Evolutionary conservation across 2,797 vertebrate species (phyloP).

Genomic region (Danio tinwini): DNA sequence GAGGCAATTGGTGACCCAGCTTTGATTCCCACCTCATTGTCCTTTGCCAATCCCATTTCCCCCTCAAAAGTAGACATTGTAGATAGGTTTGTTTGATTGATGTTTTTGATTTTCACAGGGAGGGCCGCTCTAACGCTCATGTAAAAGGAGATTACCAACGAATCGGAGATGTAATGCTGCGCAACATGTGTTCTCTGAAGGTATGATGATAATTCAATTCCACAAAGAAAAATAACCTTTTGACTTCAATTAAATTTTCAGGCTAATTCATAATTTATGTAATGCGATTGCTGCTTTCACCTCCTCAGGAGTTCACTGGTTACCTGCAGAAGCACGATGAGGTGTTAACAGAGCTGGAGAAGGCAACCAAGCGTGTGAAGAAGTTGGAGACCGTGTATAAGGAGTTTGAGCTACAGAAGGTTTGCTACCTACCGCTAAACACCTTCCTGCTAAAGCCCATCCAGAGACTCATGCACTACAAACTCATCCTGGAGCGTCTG

Average conservation of each 20-base stretch:
- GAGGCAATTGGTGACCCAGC: too few species aligned
- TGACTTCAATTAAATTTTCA: neutral
- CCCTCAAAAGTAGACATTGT: too few species aligned
- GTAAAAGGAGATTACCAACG: conserved; percentile 84
- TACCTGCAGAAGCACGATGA: conserved; percentile 90
- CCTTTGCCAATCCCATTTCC: too few species aligned
- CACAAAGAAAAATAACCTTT: neutral
- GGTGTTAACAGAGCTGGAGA: conserved; percentile 90
- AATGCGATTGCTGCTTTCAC: neutral
- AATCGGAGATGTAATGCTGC: conserved; percentile 94
- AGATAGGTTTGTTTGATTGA: neutral
- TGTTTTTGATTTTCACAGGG: conserved; percentile 77
- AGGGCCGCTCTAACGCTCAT: conserved; percentile 83
- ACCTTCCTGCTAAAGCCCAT: conserved; percentile 94
- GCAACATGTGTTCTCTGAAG: conserved; percentile 89
- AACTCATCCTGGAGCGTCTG: conserved; percentile 88
- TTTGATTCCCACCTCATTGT: too few species aligned
- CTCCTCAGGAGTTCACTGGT: conserved; percentile 83
- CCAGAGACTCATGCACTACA: conserved; percentile 95
- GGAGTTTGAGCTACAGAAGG: conserved; percentile 96
- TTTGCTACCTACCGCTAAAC: conserved; percentile 96
- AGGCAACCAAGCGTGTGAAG: conserved; percentile 83
- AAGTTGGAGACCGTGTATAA: conserved; percentile 90
- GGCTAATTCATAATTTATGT: neutral
- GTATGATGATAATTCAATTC: conserved; percentile 67